Conservation (phyloP, 2,888 invertebrate genomes). For the Ichneumon xanthorius region DNA sequence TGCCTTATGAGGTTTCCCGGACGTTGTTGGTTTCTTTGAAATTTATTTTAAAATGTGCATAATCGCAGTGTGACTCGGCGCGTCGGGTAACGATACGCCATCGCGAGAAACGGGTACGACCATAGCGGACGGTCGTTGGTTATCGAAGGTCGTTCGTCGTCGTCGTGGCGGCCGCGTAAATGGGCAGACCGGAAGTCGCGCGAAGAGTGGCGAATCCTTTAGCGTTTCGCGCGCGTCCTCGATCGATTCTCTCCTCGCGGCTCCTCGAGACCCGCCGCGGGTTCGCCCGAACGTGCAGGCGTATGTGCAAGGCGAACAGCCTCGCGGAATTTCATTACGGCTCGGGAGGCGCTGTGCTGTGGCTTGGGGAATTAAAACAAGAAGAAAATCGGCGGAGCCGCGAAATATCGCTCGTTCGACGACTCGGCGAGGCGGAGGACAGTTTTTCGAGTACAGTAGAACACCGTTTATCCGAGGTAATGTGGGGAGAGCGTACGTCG, state of each 20-base stretch:
- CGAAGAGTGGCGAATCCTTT: constrained; percentile 51
- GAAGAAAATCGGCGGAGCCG: too few species aligned
- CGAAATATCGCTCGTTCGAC: background rate
- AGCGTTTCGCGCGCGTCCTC: constrained; percentile 32
- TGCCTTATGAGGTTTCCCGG: constrained; percentile 16
- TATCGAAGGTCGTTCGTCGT: constrained; percentile 49
- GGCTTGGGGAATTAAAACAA: background rate
- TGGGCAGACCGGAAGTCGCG: constrained; percentile 57
- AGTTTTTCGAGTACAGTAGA: too few species aligned
- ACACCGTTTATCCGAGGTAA: too few species aligned
- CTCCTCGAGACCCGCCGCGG: background rate
- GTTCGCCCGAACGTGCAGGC: constrained; percentile 21
- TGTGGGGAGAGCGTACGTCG: too few species aligned
- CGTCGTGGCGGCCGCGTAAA: constrained; percentile 18
- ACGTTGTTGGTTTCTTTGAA: constrained; percentile 44
- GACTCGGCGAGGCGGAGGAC: background rate
- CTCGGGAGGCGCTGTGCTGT: background rate
- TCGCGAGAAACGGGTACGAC: background rate
- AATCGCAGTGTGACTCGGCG: constrained; percentile 22
- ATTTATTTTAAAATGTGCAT: constrained; percentile 55
- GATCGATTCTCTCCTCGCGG: constrained; percentile 26
- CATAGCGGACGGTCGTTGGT: background rate
- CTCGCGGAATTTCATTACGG: constrained; percentile 22
- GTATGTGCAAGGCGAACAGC: constrained; percentile 29
- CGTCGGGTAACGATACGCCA: background rate